Evolutionary conservation across 2,888 invertebrate species (phyloP).

Genomic region (Catocala fraxini): DNA sequence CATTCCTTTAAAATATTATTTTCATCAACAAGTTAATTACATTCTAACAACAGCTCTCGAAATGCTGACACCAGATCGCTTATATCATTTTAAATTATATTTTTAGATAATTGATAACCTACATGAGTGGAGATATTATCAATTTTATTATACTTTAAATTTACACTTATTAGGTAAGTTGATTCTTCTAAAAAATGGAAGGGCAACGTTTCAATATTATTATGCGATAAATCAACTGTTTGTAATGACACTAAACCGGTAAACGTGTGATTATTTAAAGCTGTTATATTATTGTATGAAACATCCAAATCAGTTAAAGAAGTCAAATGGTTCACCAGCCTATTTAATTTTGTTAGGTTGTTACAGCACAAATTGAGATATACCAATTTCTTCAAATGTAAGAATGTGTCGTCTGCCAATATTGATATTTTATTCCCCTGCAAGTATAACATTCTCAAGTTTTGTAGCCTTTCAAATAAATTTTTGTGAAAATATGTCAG

Average conservation of each 20-base stretch:
- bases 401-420: slow-evolving; percentile 3
- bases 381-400: slow-evolving; percentile 24
- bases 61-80: no score
- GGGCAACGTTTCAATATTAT: slow-evolving; percentile 17
- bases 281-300: slow-evolving; percentile 27
- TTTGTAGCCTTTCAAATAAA: slow-evolving; percentile 22
- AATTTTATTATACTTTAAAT: slow-evolving; percentile 32
- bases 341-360: slow-evolving; percentile 18
- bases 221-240: slow-evolving; percentile 30
- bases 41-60: no score
- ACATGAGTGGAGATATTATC: not conserved
- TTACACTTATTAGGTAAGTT: slow-evolving; percentile 4
- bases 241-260: slow-evolving; percentile 14
- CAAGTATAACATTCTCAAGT: slow-evolving; percentile 34
- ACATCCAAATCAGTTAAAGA: slow-evolving; percentile 31
- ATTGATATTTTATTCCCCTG: slow-evolving; percentile 36
- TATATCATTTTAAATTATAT: no score
- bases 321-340: slow-evolving; percentile 15
- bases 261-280: not conserved
- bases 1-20: no score
- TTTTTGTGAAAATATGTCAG: slow-evolving; percentile 26
- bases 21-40: no score
- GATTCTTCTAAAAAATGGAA: slow-evolving; percentile 5
- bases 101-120: no score
- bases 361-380: slow-evolving; percentile 37